Base-by-base conservation (phyloP, 2,888 invertebrate genomes). In the Trilocha varians region DNA sequence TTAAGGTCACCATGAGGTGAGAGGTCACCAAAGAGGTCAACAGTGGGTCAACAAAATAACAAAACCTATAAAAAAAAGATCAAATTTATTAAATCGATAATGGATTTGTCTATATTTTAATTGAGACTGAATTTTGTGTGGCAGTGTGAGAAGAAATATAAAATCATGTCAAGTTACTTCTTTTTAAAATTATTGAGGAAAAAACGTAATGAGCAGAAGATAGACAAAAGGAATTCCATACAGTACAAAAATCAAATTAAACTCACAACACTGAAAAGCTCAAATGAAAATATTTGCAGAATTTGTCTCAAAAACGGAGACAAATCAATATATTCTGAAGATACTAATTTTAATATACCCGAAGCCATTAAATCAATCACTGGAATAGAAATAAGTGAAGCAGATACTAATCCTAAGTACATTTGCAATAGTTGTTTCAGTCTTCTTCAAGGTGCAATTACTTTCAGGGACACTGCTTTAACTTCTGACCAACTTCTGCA, bases 251-350 rank as follows among this genome's bases (percentile, higher is more conserved):
- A 32, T 32, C 9, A 6, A 32, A 9, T 32, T 32, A 9, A 6
- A 8, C 6, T 32, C 6, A 32, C 32, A 32, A 32, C n/a, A n/a
- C 6, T 9, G 13, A 34, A 34, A 13, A 34, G 13, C 13, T n/a
- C 34, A 34, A 32, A 8, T 32, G n/a, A 14, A 9, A 46, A 13
- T 25, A 25, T 80, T 4, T 25, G 83, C 52, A 65, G 82, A 49
- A 57, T 78, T 36, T 83, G 82, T 59, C 54, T 80, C 16, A 58
- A 69, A 44, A 44, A 60, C 14, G 79, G 70, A n/a, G 45, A 41
- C 3, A 53, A 68, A 42, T 53, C 65, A 14, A 76, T 82, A 42
- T 70, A 56, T 43, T 52, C 47, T 3, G 41, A 49, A 6, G 48
- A 62, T 13, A 43, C 47, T 16, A 34, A 47, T 1, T 44, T 48